These are phyloP conservation scores for Planiliza haematocheilus DNA, from an alignment of 2,113 vertebrate species.

Conservation along the genomic window DNA sequence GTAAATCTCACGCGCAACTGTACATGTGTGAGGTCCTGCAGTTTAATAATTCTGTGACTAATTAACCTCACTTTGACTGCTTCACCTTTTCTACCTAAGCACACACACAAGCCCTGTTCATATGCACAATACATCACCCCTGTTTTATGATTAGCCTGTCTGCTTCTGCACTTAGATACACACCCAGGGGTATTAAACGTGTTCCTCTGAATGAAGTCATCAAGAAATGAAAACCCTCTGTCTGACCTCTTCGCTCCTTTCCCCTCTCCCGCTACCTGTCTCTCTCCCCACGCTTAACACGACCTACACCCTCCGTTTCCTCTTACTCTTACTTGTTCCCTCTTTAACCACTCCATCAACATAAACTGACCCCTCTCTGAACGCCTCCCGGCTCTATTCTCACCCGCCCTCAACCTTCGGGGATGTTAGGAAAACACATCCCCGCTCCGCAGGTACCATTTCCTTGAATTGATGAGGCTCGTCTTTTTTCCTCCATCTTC, in stretches of 20 bases:
- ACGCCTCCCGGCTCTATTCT: not conserved
- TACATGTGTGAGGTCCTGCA: constrained; percentile 38
- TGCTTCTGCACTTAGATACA: constrained; percentile 57
- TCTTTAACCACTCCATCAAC: constrained; percentile 23
- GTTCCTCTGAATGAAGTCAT: constrained; percentile 67
- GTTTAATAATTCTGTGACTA: constrained; percentile 34
- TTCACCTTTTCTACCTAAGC: constrained; percentile 24
- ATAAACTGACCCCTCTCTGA: constrained; percentile 14
- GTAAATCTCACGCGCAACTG: constrained; percentile 25
- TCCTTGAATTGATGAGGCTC: constrained; percentile 39
- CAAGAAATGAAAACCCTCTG: constrained; percentile 42
- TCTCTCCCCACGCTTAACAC: constrained; percentile 1
- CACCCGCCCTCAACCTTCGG: constrained; percentile 3
- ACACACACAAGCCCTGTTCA: constrained; percentile 19
- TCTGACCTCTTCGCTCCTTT: constrained; percentile 43
- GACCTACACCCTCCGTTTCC: constrained; percentile 24
- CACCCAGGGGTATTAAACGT: constrained; percentile 37
- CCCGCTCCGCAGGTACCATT: constrained; percentile 24
- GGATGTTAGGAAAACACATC: constrained; percentile 38
- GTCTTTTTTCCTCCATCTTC: not conserved
- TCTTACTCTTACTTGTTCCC: constrained; percentile 3
- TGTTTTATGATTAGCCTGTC: constrained; percentile 50
- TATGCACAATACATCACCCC: constrained; percentile 28
- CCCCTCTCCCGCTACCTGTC: constrained; percentile 18
- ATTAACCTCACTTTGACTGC: constrained; percentile 45